Evolutionary conservation across 2,888 invertebrate species (phyloP), one percentile per base, ranked within the genome.

Genomic region (Hetaerina titia): DNA sequence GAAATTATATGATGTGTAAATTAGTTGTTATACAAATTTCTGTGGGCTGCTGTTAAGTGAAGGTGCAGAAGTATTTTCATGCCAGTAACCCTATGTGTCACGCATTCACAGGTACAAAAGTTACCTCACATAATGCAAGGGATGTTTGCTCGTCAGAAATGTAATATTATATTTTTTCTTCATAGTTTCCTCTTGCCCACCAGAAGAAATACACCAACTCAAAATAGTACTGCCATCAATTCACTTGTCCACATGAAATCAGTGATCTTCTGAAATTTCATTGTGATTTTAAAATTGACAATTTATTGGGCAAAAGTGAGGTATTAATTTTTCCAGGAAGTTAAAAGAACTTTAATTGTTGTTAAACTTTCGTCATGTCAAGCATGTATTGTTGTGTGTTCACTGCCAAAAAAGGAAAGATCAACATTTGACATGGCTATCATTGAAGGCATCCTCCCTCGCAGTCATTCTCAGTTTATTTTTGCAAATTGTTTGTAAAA

Each of bases 121-220:
- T 92, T 92, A 92, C 92, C 92, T 92, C 92, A 92, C 92, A 69
- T 92, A 92, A 92, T 92, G 92, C 92, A 92, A 92, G 92, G 92
- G 92, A 92, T 92, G 92, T 92, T 81, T 69, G 92, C 64, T 92
- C 92, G 69, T 92, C 92, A 92, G 92, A 92, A 56, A 69, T 64
- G 56, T 92, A 92, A 92, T 92, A 92, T 92, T 92, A 92, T 92
- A 92, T 92, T 92, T 92, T 92, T 92, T 92, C 92, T 92, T 69
- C 92, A 92, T 92, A 92, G 92, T 92, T 92, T 92, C 92, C 92
- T 92, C 92, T 92, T 92, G 92, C 92, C 92, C 92, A 92, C 92
- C 92, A 69, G 74, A 92, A 25, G 56, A 64, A 92, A 89, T 81
- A 69, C 92, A 92, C 92, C 69, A 69, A 92, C 92, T 69, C 69